Percentiles rank a stretch among this genome's conserved stretches.
Evolutionary conservation across 2,888 invertebrate species (phyloP).

Genomic region (Hyppa rectilinea): DNA sequence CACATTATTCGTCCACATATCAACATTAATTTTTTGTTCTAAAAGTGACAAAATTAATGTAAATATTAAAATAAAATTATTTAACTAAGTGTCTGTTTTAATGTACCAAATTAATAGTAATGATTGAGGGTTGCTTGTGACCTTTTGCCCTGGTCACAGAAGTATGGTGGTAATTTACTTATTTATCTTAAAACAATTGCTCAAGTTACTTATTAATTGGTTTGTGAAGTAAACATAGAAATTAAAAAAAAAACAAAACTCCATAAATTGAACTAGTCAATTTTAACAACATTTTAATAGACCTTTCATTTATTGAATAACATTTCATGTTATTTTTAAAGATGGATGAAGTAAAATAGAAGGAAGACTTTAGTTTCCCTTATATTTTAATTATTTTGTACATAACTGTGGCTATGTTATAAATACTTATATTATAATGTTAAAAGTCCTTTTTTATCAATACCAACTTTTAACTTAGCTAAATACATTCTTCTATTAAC

Average conservation of each 20-base stretch:
- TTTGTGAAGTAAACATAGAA: background rate
- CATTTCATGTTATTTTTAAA: too few species aligned
- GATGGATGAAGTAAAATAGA: too few species aligned
- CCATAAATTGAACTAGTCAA: constrained; percentile 8
- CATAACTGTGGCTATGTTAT: background rate
- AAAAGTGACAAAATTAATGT: constrained; percentile 68
- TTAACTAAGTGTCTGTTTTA: constrained; percentile 30
- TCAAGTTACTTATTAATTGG: background rate
- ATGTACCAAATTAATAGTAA: background rate
- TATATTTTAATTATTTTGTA: constrained; percentile 3
- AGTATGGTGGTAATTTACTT: background rate
- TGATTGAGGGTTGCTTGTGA: background rate
- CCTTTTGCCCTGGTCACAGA: background rate
- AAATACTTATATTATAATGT: constrained; percentile 18
- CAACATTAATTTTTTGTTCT: constrained; percentile 58
- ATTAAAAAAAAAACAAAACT: constrained; percentile 1
- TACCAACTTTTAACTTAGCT: constrained; percentile 1
- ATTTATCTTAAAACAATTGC: background rate
- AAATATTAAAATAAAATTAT: constrained; percentile 69
- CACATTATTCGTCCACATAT: constrained; percentile 67
- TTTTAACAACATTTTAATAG: constrained; percentile 25
- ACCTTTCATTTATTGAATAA: too few species aligned
- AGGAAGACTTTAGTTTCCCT: too few species aligned
- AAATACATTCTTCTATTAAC: constrained; percentile 24
- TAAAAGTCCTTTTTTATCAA: constrained; percentile 12